phyloP scores from a whole-genome alignment of 2,888 invertebrate genomes.

The Ctenicera cuprea region DNA sequence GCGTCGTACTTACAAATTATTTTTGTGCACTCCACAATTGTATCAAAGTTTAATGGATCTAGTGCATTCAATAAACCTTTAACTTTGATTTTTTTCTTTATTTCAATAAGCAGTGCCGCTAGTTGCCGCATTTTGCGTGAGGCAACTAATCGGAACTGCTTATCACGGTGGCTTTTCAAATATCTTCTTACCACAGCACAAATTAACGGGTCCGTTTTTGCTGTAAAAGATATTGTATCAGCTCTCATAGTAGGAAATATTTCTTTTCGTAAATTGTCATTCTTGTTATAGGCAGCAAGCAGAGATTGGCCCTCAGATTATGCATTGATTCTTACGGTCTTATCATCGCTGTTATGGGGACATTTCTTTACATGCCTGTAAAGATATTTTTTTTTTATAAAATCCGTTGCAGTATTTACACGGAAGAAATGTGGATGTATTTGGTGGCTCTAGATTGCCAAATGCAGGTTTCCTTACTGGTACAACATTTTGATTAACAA shows the following conservation, averaged over 20 bases:
- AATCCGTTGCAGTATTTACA: constrained; percentile 32
- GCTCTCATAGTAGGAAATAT: constrained; percentile 23
- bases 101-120: constrained; percentile 23
- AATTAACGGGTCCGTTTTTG: constrained; percentile 29
- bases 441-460: constrained; percentile 4
- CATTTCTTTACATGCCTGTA: constrained; percentile 20
- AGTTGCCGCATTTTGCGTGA: constrained; percentile 30
- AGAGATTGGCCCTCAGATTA: constrained; percentile 24
- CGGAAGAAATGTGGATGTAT: constrained; percentile 10
- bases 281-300: constrained; percentile 6
- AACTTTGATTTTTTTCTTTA: constrained; percentile 26
- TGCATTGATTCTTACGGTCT: constrained; percentile 18
- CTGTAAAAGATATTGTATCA: constrained; percentile 16
- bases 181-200: constrained; percentile 28
- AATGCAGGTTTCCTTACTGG: constrained; percentile 25
- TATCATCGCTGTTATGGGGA: constrained; percentile 19
- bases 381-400: constrained; percentile 30
- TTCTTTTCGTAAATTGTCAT: constrained; percentile 32
- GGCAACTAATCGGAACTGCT: constrained; percentile 30
- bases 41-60: constrained; percentile 26
- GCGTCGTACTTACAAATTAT: constrained; percentile 2
- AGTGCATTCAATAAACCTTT: constrained; percentile 22
- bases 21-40: constrained; percentile 22
- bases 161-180: constrained; percentile 35
- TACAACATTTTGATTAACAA: constrained; percentile 1